Conservation (phyloP, 1,140 invertebrate genomes). For the Pseudobourletiella spinata region DNA sequence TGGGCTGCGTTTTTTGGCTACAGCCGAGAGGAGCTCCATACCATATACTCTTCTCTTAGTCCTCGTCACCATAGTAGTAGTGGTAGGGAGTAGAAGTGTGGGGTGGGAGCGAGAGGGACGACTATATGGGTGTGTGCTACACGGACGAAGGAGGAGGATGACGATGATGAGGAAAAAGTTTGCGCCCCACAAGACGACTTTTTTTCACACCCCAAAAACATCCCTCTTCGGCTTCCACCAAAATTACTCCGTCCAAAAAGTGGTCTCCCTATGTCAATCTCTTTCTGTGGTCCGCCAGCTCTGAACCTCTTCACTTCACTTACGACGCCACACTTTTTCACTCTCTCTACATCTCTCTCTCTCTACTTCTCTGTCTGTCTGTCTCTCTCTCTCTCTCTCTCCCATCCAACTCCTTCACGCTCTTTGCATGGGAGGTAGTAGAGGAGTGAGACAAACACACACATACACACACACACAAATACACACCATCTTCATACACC, state of each 20-base stretch:
- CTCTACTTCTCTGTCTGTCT: background rate
- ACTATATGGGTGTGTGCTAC: too few relatives aligned
- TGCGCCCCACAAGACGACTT: conserved; percentile 17
- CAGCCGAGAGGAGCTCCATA: background rate
- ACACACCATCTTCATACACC: too few relatives aligned
- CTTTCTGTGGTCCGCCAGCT: conserved; percentile 15
- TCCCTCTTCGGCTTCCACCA: conserved; percentile 23
- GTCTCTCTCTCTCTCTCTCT: background rate
- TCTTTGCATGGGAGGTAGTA: background rate
- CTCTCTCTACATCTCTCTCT: conserved; percentile 11
- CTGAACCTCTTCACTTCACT: conserved; percentile 12
- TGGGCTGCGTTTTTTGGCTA: background rate
- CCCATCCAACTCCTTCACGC: background rate
- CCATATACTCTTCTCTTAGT: too few relatives aligned
- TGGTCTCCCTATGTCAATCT: conserved; percentile 26
- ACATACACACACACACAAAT: too few relatives aligned
- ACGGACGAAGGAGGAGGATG: too few relatives aligned
- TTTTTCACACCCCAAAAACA: conserved; percentile 34
- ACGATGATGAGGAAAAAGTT: conserved; percentile 15
- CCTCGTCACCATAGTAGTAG: too few relatives aligned
- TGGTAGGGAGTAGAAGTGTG: too few relatives aligned
- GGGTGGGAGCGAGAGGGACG: too few relatives aligned
- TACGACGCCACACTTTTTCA: background rate
- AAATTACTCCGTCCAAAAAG: conserved; percentile 26
- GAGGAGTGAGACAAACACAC: too few relatives aligned